Conservation (phyloP, 2,797 vertebrate species). For the Gallinago solitaria region DNA sequence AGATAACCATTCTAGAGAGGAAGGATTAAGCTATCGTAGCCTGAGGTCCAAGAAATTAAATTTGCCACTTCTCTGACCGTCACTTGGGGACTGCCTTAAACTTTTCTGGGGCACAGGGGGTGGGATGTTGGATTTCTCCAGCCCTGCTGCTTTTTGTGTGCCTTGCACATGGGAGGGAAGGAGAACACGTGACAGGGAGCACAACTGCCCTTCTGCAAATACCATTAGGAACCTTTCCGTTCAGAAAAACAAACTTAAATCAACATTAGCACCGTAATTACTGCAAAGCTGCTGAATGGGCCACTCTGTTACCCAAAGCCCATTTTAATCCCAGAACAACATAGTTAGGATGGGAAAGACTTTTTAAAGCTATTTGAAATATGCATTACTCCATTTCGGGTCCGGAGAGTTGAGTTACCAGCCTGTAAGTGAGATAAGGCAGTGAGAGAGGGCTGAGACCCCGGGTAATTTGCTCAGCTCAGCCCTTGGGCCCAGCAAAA, state of each 20-base stretch:
- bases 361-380: conserved; percentile 74
- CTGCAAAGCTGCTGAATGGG: conserved; percentile 37
- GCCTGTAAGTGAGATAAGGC: conserved; percentile 54
- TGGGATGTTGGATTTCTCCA: neutral
- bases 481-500: conserved; percentile 63
- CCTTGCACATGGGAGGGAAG: neutral
- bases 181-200: neutral
- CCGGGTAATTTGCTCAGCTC: conserved; percentile 76
- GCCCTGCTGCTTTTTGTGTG: neutral
- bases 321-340: conserved; percentile 56
- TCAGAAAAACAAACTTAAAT: conserved; percentile 25
- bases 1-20: neutral
- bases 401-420: conserved; percentile 75
- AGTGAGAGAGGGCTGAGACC: conserved; percentile 10
- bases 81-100: conserved; percentile 66
- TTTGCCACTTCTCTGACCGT: conserved; percentile 20
- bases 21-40: conserved; percentile 33
- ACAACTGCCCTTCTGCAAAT: conserved; percentile 12
- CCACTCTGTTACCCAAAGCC: conserved; percentile 36
- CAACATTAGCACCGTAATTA: conserved; percentile 22
- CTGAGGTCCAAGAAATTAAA: conserved; percentile 17
- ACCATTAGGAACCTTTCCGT: neutral
- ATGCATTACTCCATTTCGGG: conserved; percentile 66
- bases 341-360: conserved; percentile 62
- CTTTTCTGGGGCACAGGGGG: neutral